phyloP scores from a whole-genome alignment of 2,113 vertebrate genomes.

The Megaleporinus macrocephalus region DNA sequence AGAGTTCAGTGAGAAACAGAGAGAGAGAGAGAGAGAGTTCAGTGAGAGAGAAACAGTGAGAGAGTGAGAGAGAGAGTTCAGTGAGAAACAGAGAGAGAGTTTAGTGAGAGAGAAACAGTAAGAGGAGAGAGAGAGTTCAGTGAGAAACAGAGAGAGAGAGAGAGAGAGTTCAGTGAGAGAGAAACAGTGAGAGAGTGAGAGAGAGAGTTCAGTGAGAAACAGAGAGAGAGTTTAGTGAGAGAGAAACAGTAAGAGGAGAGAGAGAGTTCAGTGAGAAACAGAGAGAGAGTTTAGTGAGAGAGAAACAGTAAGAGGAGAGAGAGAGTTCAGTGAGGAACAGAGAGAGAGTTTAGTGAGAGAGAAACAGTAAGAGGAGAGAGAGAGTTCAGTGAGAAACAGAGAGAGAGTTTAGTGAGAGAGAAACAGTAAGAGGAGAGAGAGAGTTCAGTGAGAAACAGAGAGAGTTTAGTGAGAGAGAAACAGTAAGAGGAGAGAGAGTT shows the following conservation, averaged over 20 bases:
- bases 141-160: background rate
- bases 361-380: background rate
- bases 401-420: background rate
- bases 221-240: constrained; percentile 5
- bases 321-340: background rate
- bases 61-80: background rate
- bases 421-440: background rate
- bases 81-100: background rate
- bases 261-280: background rate
- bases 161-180: too few species aligned
- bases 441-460: constrained; percentile 44
- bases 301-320: background rate
- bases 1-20: too few species aligned
- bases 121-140: background rate
- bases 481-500: background rate
- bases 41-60: background rate
- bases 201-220: constrained; percentile 34
- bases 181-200: background rate
- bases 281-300: background rate
- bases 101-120: background rate
- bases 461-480: background rate
- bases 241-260: too few species aligned
- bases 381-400: background rate
- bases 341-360: background rate
- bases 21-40: background rate